Evolutionary conservation across 2,888 invertebrate species (phyloP).

Genomic region (Tetanocera ferruginea): DNA sequence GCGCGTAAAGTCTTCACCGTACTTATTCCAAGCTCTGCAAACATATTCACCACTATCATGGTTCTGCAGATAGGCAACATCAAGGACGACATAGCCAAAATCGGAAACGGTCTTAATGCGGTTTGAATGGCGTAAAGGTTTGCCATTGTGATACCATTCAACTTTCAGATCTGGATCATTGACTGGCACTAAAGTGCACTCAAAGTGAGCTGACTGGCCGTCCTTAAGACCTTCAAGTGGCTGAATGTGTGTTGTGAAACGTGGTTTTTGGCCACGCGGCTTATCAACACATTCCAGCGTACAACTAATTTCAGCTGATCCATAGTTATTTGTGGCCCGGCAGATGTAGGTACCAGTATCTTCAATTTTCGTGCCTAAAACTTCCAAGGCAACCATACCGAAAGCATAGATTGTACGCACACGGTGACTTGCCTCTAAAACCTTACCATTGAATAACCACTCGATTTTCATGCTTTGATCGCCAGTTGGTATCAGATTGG

Average conservation of each 20-base stretch:
- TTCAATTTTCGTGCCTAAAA: constrained; percentile 91
- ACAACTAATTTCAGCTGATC: constrained; percentile 87
- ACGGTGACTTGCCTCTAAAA: constrained; percentile 89
- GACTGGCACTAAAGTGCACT: constrained; percentile 93
- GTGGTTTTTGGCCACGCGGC: constrained; percentile 87
- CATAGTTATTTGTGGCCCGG: constrained; percentile 90
- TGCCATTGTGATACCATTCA: constrained; percentile 97
- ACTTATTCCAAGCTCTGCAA: constrained; percentile 92
- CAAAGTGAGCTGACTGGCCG: constrained; percentile 94
- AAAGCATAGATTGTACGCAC: constrained; percentile 95
- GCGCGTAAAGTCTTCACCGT: constrained; percentile 89
- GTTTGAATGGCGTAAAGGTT: constrained; percentile 88
- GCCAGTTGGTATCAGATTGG: constrained; percentile 92
- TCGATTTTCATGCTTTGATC: constrained; percentile 95
- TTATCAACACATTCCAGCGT: constrained; percentile 87
- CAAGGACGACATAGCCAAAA: constrained; percentile 94
- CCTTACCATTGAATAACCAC: constrained; percentile 95
- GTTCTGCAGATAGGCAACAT: constrained; percentile 93
- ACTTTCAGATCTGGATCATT: constrained; percentile 94
- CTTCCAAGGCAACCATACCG: constrained; percentile 97
- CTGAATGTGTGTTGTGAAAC: constrained; percentile 89
- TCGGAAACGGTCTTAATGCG: constrained; percentile 94
- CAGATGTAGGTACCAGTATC: constrained; percentile 93
- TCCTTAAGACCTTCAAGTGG: constrained; percentile 88
- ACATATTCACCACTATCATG: constrained; percentile 95